phyloP scores from a whole-genome alignment of 2,888 invertebrate genomes.

The Eupithecia abbreviata region DNA sequence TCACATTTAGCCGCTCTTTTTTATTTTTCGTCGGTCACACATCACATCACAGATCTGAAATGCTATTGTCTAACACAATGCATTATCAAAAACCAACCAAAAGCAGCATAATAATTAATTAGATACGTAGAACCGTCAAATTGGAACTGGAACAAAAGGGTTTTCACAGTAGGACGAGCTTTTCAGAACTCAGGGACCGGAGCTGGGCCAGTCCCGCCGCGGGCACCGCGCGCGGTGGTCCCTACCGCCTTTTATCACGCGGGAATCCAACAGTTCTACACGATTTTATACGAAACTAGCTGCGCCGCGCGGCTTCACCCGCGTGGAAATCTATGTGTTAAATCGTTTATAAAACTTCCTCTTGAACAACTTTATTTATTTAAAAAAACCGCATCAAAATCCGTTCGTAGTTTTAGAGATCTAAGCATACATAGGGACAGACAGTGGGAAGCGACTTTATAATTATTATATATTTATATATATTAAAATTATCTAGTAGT shows the following conservation, averaged over 20 bases:
- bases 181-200: background rate
- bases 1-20: no score
- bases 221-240: slow-evolving; percentile 77
- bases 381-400: no score
- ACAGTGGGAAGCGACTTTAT: no score
- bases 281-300: background rate
- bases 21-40: no score
- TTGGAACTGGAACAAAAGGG: slow-evolving; percentile 15
- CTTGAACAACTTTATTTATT: no score
- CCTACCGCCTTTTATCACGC: slow-evolving; percentile 42
- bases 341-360: no score
- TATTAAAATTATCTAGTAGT: background rate
- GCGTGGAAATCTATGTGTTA: no score
- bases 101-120: slow-evolving; percentile 6
- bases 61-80: background rate
- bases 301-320: background rate
- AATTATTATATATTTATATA: no score
- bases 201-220: slow-evolving; percentile 72
- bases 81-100: background rate
- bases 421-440: no score
- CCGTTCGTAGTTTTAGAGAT: no score
- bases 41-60: no score
- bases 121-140: background rate
- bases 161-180: slow-evolving; percentile 7
- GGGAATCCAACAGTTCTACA: slow-evolving; percentile 3